Evolutionary conservation across 2,797 vertebrate species (phyloP), one percentile per base, ranked within the genome.

Genomic region (Gadopsis marmoratus): DNA sequence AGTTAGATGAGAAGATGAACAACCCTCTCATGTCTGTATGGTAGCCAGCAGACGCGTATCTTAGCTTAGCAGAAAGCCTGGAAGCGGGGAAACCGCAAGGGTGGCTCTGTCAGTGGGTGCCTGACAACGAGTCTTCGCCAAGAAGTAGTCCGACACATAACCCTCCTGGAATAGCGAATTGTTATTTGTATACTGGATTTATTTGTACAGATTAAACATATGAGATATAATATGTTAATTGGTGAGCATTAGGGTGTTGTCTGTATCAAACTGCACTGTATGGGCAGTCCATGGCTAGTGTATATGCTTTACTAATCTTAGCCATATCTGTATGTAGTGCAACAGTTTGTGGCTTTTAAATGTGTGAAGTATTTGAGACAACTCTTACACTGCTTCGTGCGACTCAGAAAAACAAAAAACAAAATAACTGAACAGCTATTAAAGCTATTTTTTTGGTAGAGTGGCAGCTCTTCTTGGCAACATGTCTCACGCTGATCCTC

Each of bases 401-500:
- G 7, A 45, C 55, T 33, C 8, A 31, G 23, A 65, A 37, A 37
- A 37, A 37, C 35, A 8, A 7, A 56, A 66, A 58, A 35, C 31
- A n/a, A n/a, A n/a, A n/a, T n/a, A 21, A 37, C 48, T 63, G 16
- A 51, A 64, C 23, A 51, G 45, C 23, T n/a, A n/a, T n/a, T n/a
- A n/a, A n/a, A n/a, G n/a, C n/a, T n/a, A 54, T 55, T 47, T 69
- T 74, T 62, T 7, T 1, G 1, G 5, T 23, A 33, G 62, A 53
- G 59, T 78, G 61, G 21, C 73, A 71, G 51, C 53, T 64, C 31
- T 31, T 65, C 55, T 66, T 84, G 31, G 69, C 62, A 72, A 35
- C 35, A 31, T 41, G 50, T 71, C 51, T 21, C 37, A 37, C 67
- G 78, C 70, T 29, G 60, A 79, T 78, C 68, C 66, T 37, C 41